Percentiles rank a stretch among this genome's conserved stretches.
These are phyloP conservation scores for Muntiacus reevesi DNA, from an alignment of 2,113 vertebrate genomes.

Conservation along the genomic window DNA sequence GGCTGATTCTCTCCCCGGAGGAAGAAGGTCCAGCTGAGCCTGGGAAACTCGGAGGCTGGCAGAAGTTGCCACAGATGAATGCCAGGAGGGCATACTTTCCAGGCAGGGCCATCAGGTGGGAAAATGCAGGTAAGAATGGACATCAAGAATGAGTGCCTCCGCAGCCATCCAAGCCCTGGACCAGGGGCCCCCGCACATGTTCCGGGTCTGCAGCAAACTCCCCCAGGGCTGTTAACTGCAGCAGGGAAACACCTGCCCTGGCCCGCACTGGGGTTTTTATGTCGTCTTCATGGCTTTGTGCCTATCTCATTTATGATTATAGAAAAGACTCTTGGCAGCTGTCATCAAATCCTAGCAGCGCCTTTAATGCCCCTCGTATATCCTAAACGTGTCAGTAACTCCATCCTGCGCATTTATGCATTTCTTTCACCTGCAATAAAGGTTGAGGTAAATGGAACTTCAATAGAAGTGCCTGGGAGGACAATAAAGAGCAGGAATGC, in stretches of 20 bases:
- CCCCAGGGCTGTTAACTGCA: constrained; percentile 59
- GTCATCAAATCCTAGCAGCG: constrained; percentile 42
- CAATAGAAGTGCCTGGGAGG: constrained; percentile 11
- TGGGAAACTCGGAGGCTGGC: background rate
- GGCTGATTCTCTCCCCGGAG: background rate
- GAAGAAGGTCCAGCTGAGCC: background rate
- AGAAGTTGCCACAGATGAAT: background rate
- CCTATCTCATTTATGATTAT: constrained; percentile 73
- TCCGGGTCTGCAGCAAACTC: constrained; percentile 64
- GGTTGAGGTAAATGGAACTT: constrained; percentile 44
- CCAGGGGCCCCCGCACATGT: constrained; percentile 4
- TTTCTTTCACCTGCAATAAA: constrained; percentile 42
- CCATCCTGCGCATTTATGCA: constrained; percentile 21
- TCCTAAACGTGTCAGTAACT: constrained; percentile 40
- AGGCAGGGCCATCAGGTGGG: background rate
- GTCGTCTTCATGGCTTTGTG: constrained; percentile 57
- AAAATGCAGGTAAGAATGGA: background rate
- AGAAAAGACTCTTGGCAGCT: constrained; percentile 63
- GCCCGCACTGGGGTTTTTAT: constrained; percentile 64
- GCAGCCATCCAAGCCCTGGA: background rate
- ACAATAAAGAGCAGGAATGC: background rate
- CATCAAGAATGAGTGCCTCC: background rate
- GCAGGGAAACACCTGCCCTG: constrained; percentile 80
- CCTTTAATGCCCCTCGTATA: constrained; percentile 26
- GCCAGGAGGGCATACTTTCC: background rate